Evolutionary conservation across 2,113 vertebrate genomes (phyloP), one percentile per base, ranked within the genome.

Genomic region (Rhynchomys soricoides): DNA sequence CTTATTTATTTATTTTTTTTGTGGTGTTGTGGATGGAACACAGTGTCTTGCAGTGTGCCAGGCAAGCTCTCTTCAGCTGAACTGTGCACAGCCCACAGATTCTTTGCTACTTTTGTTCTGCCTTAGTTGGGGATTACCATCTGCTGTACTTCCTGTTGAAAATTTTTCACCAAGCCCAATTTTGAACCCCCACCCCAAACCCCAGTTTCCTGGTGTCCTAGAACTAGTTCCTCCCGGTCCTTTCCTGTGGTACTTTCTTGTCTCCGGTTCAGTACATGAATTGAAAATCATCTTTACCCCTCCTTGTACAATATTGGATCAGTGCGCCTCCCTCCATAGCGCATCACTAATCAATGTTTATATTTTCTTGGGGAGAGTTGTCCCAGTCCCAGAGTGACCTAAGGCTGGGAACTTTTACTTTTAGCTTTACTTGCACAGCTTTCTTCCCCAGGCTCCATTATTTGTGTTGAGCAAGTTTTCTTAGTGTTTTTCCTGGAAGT

Each of bases 141-240:
- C 26, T 94, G 12, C 21, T 1, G 11, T 59, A 79, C 64, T 94
- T 96, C 40, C 77, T 96, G 93, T 86, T 86, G 79, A 62, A 52
- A 90, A n/a, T 91, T 83, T 48, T 37, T 89, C 31, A 89, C 19
- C 48, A 68, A 89, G 26, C 22, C 22, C 43, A 71, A 2, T 94
- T 91, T 86, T 74, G 9, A 79, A 26, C 45, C 34, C 48, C 12
- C 40, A 19, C 75, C 70, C 96, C 85, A 85, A 34, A 37, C 12
- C 73, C 45, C 17, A 43, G 43, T 92, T 94, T 93, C 68, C 62
- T 43, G n/a, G 50, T 74, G 34, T 40, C 24, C 62, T 93, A 57
- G 87, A 94, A 57, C 15, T n/a, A 90, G 62, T 57, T 82, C 57
- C 17, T 81, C 78, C 43, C 40, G 22, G 13, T 91, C 16, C 2